A percentile compares a stretch with the other conserved stretches of the same genome.
Evolutionary conservation across 1,140 invertebrate genomes (phyloP).

Genomic region (Neodiprion pinetum): DNA sequence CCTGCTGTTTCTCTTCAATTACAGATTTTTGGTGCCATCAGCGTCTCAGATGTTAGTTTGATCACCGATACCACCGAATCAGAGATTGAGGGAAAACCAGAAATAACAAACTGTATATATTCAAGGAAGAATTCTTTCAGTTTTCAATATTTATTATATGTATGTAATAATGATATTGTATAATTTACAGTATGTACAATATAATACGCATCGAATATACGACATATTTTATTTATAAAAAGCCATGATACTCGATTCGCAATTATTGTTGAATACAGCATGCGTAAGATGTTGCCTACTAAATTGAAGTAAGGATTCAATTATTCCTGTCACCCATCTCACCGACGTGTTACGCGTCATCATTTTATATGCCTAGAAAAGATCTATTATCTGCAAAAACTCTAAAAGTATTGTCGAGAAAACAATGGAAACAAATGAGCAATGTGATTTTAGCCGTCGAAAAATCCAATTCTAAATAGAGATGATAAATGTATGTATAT

Average conservation of each 20-base stretch:
- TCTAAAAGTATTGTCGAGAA: too few species aligned
- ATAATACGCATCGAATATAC: slow-evolving; percentile 21
- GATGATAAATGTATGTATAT: too few species aligned
- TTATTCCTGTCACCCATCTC: slow-evolving; percentile 3
- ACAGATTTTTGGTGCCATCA: slow-evolving; percentile 49
- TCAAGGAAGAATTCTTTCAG: neutral
- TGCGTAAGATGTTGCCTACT: slow-evolving; percentile 12
- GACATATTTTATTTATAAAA: slow-evolving; percentile 14
- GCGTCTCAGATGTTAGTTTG: slow-evolving; percentile 16
- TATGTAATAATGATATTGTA: slow-evolving; percentile 24
- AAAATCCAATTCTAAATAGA: too few species aligned
- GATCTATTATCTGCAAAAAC: slow-evolving; percentile 8
- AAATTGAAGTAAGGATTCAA: slow-evolving; percentile 13
- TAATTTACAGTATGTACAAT: slow-evolving; percentile 22
- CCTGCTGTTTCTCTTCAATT: slow-evolving; percentile 54
- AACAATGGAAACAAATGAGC: too few species aligned
- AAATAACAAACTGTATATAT: neutral
- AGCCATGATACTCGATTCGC: too few species aligned
- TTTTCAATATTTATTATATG: neutral
- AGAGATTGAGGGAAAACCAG: slow-evolving; percentile 14
- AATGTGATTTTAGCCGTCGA: too few species aligned
- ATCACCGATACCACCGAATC: neutral
- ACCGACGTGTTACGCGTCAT: slow-evolving; percentile 14
- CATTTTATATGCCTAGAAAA: slow-evolving; percentile 4
- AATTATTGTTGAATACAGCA: too few species aligned